phyloP scores from a whole-genome alignment of 2,888 invertebrate species.

The Cheilosia scutellata region DNA sequence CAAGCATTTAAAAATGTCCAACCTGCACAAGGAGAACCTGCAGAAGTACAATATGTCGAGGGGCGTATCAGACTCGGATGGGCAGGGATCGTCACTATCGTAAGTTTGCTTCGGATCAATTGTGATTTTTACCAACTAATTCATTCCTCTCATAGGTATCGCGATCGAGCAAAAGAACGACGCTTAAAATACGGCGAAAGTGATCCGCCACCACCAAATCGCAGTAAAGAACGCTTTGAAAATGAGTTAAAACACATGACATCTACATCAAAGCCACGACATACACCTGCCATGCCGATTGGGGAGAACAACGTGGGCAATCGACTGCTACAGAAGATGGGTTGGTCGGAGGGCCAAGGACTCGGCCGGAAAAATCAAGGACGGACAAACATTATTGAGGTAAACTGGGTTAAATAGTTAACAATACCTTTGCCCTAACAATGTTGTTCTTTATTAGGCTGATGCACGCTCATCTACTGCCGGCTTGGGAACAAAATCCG shows the following conservation, averaged over 20 bases:
- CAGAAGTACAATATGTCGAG: conserved; percentile 84
- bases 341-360: conserved; percentile 99
- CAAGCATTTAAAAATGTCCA: conserved; percentile 96
- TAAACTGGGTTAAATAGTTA: conserved; percentile 79
- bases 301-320: conserved; percentile 97
- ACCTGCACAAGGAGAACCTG: conserved; percentile 96
- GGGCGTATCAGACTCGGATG: conserved; percentile 73
- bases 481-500: conserved; percentile 92
- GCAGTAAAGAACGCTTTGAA: conserved; percentile 89
- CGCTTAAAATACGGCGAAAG: conserved; percentile 96
- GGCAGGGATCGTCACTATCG: conserved; percentile 73
- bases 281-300: conserved; percentile 84
- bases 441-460: conserved; percentile 76
- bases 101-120: conserved; percentile 65
- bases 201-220: conserved; percentile 88
- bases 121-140: neutral
- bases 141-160: conserved; percentile 85
- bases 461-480: conserved; percentile 88
- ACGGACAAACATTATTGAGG: conserved; percentile 95
- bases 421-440: neutral
- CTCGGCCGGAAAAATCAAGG: conserved; percentile 97
- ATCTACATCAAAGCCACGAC: conserved; percentile 81
- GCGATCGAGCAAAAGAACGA: conserved; percentile 98
- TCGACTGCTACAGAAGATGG: conserved; percentile 98
- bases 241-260: conserved; percentile 85